Evolutionary conservation across 2,113 vertebrate species (phyloP).

Genomic region (Neolamprologus sp.): DNA sequence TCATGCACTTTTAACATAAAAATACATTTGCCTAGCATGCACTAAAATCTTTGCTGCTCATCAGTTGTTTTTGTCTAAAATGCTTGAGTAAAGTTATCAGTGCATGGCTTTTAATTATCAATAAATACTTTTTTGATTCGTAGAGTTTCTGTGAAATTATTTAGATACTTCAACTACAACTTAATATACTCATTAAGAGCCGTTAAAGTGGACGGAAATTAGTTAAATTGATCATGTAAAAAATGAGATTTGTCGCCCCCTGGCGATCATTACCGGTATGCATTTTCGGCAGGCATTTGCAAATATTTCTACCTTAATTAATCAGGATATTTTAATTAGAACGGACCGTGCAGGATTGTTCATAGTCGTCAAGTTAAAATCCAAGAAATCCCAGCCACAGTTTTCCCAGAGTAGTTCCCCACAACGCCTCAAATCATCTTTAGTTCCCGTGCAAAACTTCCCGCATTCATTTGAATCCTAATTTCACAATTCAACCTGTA

Average conservation of each 20-base stretch:
- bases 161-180: background rate
- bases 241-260: slow-evolving; percentile 8
- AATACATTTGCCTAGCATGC: background rate
- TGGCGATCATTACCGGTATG: background rate
- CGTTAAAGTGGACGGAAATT: background rate
- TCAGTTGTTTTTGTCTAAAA: background rate
- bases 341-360: background rate
- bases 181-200: background rate
- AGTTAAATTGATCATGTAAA: background rate
- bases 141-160: background rate
- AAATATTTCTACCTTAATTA: background rate
- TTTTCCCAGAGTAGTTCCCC: background rate
- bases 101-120: background rate
- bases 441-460: background rate
- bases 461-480: background rate
- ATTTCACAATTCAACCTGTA: background rate
- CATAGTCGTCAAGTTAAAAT: background rate
- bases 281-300: background rate
- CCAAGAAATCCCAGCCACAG: background rate
- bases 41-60: background rate
- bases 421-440: background rate
- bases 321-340: background rate
- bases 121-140: background rate
- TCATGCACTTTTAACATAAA: background rate
- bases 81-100: background rate